Conservation (phyloP, 2,888 invertebrate species). For the Lepidochrysops patricia region DNA sequence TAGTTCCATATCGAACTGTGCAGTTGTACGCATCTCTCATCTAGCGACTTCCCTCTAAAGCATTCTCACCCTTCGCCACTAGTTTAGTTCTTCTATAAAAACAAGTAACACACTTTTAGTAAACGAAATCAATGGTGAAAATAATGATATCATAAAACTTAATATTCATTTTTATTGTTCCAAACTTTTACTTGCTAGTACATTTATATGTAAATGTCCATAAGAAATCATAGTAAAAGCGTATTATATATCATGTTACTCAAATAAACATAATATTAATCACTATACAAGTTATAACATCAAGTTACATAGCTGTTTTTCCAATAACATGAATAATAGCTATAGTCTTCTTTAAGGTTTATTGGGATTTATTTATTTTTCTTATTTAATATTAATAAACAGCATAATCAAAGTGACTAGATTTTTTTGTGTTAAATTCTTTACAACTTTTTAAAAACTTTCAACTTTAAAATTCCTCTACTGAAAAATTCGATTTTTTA, state of each 20-base stretch:
- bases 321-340: background rate
- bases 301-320: background rate
- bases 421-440: too few species aligned
- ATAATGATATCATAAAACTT: slow-evolving; percentile 19
- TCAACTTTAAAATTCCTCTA: background rate
- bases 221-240: slow-evolving; percentile 12
- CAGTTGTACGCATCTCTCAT: background rate
- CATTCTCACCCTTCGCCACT: too few species aligned
- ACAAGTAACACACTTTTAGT: background rate
- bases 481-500: background rate
- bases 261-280: slow-evolving; percentile 1
- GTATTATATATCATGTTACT: background rate
- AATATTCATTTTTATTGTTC: slow-evolving; percentile 19
- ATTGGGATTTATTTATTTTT: too few species aligned
- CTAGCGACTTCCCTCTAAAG: too few species aligned
- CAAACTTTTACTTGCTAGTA: slow-evolving; percentile 20
- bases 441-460: background rate
- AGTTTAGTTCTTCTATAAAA: too few species aligned
- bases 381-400: too few species aligned
- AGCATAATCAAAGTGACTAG: too few species aligned
- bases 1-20: too few species aligned
- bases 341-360: background rate
- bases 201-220: slow-evolving; percentile 17
- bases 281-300: background rate
- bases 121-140: slow-evolving; percentile 17